phyloP scores from a whole-genome alignment of 1,140 invertebrate species.

The Atopsyche davidsoni region DNA sequence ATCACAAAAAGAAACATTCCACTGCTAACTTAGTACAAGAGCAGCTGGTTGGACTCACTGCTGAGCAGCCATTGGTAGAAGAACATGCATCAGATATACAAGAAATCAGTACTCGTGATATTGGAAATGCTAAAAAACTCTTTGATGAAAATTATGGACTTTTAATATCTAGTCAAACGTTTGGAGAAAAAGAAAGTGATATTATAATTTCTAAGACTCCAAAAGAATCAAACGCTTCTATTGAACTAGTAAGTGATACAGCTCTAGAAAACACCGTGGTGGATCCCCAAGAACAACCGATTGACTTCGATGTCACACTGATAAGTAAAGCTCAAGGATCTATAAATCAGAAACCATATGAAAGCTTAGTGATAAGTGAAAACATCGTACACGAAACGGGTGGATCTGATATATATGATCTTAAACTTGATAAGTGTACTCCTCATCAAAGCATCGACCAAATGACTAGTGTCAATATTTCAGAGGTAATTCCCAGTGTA shows the following conservation, averaged over 20 bases:
- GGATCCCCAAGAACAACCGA: slow-evolving; percentile 33
- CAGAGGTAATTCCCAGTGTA: slow-evolving; percentile 32
- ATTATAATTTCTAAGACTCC: slow-evolving; percentile 33
- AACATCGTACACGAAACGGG: slow-evolving; percentile 42
- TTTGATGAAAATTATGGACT: slow-evolving; percentile 35
- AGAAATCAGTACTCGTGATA: slow-evolving; percentile 5
- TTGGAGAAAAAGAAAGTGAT: slow-evolving; percentile 37
- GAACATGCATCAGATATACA: slow-evolving; percentile 28
- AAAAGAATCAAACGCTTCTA: slow-evolving; percentile 32
- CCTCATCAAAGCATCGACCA: slow-evolving; percentile 15
- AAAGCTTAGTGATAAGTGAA: slow-evolving; percentile 45
- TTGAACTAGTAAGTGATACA: slow-evolving; percentile 33
- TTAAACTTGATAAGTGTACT: slow-evolving; percentile 31
- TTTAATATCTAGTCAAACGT: slow-evolving; percentile 32
- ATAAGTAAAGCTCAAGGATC: slow-evolving; percentile 36
- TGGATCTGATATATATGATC: slow-evolving; percentile 34
- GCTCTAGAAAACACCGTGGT: slow-evolving; percentile 42
- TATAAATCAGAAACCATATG: slow-evolving; percentile 42
- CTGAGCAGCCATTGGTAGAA: slow-evolving; percentile 36
- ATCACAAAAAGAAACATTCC: slow-evolving; percentile 1
- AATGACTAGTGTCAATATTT: slow-evolving; percentile 12
- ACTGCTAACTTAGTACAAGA: slow-evolving; percentile 22
- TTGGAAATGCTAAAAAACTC: slow-evolving; percentile 30
- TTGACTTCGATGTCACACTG: slow-evolving; percentile 33
- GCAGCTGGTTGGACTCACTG: slow-evolving; percentile 15